phyloP scores from a whole-genome alignment of 2,888 invertebrate species.

The Chaetogeoica ovagalla region DNA sequence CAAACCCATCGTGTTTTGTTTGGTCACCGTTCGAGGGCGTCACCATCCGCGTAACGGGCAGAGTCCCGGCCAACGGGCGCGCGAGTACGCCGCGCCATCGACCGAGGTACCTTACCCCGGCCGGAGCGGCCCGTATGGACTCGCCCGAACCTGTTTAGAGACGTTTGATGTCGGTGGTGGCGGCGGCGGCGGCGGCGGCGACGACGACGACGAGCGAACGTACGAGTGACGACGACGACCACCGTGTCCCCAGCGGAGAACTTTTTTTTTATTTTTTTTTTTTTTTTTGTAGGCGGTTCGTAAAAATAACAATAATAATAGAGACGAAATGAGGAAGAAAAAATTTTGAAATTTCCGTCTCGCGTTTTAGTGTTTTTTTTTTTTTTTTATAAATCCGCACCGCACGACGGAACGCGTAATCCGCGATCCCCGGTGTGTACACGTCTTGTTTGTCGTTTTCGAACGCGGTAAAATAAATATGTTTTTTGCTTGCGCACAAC shows the following conservation, averaged over 20 bases:
- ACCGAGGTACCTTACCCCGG: conserved; percentile 40
- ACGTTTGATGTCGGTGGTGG: conserved; percentile 45
- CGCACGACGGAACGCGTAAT: conserved; percentile 2
- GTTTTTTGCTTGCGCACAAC: conserved; percentile 28
- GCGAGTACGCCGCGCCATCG: conserved; percentile 1
- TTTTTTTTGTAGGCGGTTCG: conserved; percentile 47
- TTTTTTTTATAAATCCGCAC: background rate
- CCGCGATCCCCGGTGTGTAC: background rate
- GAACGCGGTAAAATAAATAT: conserved; percentile 18
- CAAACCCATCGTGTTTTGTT: conserved; percentile 49
- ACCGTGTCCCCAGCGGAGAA: conserved; percentile 52
- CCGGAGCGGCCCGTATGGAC: conserved; percentile 13
- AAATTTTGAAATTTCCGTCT: conserved; percentile 47
- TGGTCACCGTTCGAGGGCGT: conserved; percentile 5
- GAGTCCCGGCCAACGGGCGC: background rate
- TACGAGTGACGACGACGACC: conserved; percentile 7
- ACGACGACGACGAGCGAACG: conserved; percentile 14
- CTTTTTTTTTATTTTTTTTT: conserved; percentile 35
- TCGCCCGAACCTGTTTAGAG: conserved; percentile 51
- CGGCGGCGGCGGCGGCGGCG: background rate
- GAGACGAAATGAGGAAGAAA: conserved; percentile 50
- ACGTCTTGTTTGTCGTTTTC: background rate
- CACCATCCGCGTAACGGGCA: background rate
- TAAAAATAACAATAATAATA: conserved; percentile 46
- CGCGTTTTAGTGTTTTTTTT: background rate